Base-by-base conservation (phyloP, 2,113 vertebrate species). In the Scatophagus argus region DNA sequence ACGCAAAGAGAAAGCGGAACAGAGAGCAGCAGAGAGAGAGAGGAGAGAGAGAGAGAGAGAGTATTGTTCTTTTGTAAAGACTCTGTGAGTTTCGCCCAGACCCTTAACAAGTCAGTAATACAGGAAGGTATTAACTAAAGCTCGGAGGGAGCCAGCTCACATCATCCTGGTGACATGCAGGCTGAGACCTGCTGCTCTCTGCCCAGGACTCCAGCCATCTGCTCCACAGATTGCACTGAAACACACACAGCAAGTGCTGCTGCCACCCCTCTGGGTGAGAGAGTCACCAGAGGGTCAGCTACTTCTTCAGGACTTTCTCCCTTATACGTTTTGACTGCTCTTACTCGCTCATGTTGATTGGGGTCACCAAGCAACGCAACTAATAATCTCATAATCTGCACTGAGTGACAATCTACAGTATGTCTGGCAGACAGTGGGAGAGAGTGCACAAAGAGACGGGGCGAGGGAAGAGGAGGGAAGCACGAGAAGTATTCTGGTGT, bases 401-500 rank as follows among this genome's bases (percentile, higher is more conserved):
- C 16, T 5, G 61, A 79, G 62, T 68, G 81, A 84, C 82, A 77
- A 73, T 62, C 47, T 56, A 39, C 71, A 62, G 71, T 47, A 25
- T 10, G 43, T 54, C 79, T 66, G 38, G 63, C 94, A 96, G 96
- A 95, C 95, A 95, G 96, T 92, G 92, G 92, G 94, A 32, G 92
- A 92, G 94, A 93, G 94, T 93, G 93, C 95, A 95, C 94, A 94
- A 93, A 94, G 92, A 92, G 56, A 86, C 32, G 38, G 67, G 75
- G 32, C 89, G 91, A 93, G 93, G 3, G 91, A 93, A 90, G 93
- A 95, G 93, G 93, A 94, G 93, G 93, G 96, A 94, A 95, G 93
- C 95, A 95, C 94, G 95, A 97, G 96, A 96, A 96, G 95, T 96
- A 96, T 97, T 96, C 94, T 95, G 94, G 96, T 96, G 97, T 97